These are phyloP conservation scores for Araneus ventricosus DNA, from an alignment of 1,140 invertebrate species.

Conservation along the genomic window DNA sequence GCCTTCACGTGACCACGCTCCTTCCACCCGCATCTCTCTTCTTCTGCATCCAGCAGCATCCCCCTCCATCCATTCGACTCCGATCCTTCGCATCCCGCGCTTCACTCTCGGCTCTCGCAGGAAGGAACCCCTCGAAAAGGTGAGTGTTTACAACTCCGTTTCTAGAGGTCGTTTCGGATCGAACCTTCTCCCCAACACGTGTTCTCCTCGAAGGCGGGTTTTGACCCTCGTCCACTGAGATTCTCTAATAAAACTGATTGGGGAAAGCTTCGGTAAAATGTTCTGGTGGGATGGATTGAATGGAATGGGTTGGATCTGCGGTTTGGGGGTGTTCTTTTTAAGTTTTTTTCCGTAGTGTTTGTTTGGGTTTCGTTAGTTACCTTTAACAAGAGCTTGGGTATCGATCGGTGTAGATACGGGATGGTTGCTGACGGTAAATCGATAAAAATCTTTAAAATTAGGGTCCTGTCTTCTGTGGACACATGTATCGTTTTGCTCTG, in stretches of 20 bases:
- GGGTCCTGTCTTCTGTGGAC: neutral
- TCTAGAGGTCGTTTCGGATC: neutral
- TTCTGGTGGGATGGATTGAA: too few species aligned
- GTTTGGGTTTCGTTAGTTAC: constrained; percentile 5
- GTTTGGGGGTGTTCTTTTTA: neutral
- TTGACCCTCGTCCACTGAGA: neutral
- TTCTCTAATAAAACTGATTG: too few species aligned
- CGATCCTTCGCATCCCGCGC: constrained; percentile 9
- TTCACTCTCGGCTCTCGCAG: too few species aligned
- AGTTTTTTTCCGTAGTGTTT: neutral
- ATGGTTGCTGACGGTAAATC: neutral
- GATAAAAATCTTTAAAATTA: constrained; percentile 11
- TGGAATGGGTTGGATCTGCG: neutral
- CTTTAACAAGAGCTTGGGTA: neutral
- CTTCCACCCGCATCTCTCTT: constrained; percentile 22
- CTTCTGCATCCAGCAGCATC: constrained; percentile 7
- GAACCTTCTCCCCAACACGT: neutral
- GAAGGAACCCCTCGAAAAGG: neutral
- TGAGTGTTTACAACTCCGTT: neutral
- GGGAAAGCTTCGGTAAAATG: too few species aligned
- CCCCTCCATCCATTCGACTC: constrained; percentile 8
- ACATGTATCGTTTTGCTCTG: neutral
- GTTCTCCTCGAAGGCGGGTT: neutral
- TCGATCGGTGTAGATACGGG: neutral
- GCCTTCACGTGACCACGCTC: constrained; percentile 27